phyloP scores from a whole-genome alignment of 2,797 vertebrate species.

The Rallus crepitans region DNA sequence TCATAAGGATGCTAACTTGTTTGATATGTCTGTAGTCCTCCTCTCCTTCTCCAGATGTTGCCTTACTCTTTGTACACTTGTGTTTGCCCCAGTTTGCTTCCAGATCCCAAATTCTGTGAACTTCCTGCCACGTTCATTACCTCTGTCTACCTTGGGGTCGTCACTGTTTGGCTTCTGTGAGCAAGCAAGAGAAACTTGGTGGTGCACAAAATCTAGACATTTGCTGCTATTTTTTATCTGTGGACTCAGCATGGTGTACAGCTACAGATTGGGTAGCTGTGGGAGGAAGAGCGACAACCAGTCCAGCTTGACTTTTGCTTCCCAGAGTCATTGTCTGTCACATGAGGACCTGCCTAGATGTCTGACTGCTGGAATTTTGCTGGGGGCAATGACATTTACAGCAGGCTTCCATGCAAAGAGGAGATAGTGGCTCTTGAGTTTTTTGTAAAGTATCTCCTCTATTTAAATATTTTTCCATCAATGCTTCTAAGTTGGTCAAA shows the following conservation, averaged over 20 bases:
- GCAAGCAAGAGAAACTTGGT: not conserved
- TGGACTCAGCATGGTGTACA: not conserved
- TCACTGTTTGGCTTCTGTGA: not conserved
- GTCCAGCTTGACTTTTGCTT: not conserved
- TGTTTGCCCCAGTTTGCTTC: not conserved
- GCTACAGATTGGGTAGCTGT: not conserved
- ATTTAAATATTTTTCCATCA: not conserved
- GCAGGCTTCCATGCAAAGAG: not conserved
- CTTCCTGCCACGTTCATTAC: not conserved
- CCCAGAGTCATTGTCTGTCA: not conserved
- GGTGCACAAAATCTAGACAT: not conserved
- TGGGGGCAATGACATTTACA: not conserved
- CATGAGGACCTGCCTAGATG: not conserved
- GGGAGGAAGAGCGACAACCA: fast-evolving
- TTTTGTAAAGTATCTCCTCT: not conserved
- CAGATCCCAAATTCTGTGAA: not conserved
- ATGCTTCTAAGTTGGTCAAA: not conserved
- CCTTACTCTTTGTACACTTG: not conserved
- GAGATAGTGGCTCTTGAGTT: not conserved
- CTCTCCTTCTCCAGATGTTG: not conserved
- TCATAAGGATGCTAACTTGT: not conserved
- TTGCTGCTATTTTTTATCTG: not conserved
- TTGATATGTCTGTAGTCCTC: not conserved
- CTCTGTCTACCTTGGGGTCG: not conserved
- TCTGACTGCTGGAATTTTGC: not conserved